Base-by-base conservation (phyloP, 2,113 vertebrate genomes). In the Accipiter cooperii region DNA sequence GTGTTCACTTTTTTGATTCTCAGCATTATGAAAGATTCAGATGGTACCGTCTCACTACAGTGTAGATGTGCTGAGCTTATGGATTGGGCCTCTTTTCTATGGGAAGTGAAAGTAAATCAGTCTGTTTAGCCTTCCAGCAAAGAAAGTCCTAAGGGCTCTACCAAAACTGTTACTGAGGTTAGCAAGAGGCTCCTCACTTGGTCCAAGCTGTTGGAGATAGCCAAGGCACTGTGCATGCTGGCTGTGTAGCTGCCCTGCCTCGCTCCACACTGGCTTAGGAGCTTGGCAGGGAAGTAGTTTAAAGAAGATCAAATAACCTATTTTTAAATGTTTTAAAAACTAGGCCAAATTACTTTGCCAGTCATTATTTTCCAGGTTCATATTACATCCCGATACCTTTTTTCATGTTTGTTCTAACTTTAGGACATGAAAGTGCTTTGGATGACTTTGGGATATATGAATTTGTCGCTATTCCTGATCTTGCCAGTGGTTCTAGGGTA, bases 401-500 rank as follows among this genome's bases (percentile, higher is more conserved):
- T 79, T 42, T 16, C 49, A 71, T 63, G 8, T 87, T 84, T 42
- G 14, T 42, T 42, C 42, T 42, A 93, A 87, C 97, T 97, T 84
- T 93, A 99, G 99, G 99, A 94, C 99, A 99, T 64, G 99, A 99
- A 97, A 99, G 99, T 97, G 99, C 99, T 87, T 98, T 98, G 17
- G 99, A 99, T 97, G 99, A 99, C 97, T 99, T 99, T 93, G 99
- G 99, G 66, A 99, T 99, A 96, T 99, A 99, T 51, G 99, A 99
- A 97, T 99, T 99, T 97, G 98, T 99, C 49, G 97, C 99, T 84
- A 98, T 99, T 96, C 99, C 99, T 57, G 99, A 98, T 83, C 98
- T 98, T 97, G 97, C 98, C 89, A 98, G 97, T 42, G 98, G 98
- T 46, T 96, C 98, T 60, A 98, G 98, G 98, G 99, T 99, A 97